These are phyloP conservation scores for Vulpes ferrilata DNA, from an alignment of 2,113 vertebrate species.

Conservation along the genomic window DNA sequence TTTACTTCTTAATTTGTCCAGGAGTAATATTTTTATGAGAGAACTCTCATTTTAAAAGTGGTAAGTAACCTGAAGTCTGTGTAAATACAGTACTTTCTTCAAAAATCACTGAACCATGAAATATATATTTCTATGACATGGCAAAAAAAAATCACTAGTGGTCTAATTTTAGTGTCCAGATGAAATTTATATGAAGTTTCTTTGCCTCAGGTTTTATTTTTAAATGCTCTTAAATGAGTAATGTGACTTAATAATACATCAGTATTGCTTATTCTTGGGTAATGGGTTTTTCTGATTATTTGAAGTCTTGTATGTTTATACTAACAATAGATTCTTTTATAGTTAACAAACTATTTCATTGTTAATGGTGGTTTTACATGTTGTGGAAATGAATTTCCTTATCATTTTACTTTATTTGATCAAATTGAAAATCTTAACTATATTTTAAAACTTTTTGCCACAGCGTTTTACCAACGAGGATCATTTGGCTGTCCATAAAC, in stretches of 20 bases:
- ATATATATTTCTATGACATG: slow-evolving; percentile 53
- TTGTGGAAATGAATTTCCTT: slow-evolving; percentile 83
- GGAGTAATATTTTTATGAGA: slow-evolving; percentile 56
- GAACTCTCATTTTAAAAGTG: slow-evolving; percentile 75
- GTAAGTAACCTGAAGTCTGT: slow-evolving; percentile 79
- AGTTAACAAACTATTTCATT: slow-evolving; percentile 45
- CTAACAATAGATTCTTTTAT: slow-evolving; percentile 65
- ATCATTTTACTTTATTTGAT: slow-evolving; percentile 82
- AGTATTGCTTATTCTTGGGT: slow-evolving; percentile 69
- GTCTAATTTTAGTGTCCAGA: not conserved
- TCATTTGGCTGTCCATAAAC: slow-evolving; percentile 99
- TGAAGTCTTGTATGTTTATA: slow-evolving; percentile 65
- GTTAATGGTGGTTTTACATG: slow-evolving; percentile 72
- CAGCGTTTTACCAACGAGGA: slow-evolving; percentile 99
- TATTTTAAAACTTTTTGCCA: slow-evolving; percentile 87
- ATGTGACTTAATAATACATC: not conserved
- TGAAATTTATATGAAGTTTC: slow-evolving; percentile 42
- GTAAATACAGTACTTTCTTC: slow-evolving; percentile 61
- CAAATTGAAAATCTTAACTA: slow-evolving; percentile 83
- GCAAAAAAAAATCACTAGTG: slow-evolving; percentile 43
- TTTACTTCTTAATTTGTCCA: slow-evolving; percentile 65
- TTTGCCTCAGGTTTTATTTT: slow-evolving; percentile 58
- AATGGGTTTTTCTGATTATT: slow-evolving; percentile 61
- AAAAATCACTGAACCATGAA: slow-evolving; percentile 39
- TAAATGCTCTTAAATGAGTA: slow-evolving; percentile 45